Evolutionary conservation across 2,113 vertebrate genomes (phyloP).

Genomic region (Tinamus guttatus): DNA sequence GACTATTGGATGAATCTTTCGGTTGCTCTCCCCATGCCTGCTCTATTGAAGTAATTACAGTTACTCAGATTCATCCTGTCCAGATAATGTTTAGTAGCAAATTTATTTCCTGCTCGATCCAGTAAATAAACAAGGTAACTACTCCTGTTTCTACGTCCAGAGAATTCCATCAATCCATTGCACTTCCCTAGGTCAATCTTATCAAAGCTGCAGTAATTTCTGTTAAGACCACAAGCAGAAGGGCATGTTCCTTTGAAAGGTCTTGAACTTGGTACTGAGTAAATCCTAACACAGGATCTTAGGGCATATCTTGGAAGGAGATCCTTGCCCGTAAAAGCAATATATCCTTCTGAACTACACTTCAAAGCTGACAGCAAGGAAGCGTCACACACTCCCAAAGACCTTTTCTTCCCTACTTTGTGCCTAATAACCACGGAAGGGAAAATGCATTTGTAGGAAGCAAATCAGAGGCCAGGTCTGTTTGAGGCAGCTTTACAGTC

Average conservation of each 20-base stretch:
- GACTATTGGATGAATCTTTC: not conserved
- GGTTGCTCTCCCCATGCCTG: not conserved
- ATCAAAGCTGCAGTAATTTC: not conserved
- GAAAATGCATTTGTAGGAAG: not conserved
- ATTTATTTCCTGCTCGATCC: not conserved
- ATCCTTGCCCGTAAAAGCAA: not conserved
- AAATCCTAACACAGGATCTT: not conserved
- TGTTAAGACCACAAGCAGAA: not conserved
- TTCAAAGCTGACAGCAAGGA: not conserved
- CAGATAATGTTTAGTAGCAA: not conserved
- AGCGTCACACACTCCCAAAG: not conserved
- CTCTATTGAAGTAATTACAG: not conserved
- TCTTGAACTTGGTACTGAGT: not conserved
- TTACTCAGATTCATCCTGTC: not conserved
- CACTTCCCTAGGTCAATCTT: not conserved
- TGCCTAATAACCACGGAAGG: not conserved
- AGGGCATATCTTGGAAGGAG: not conserved
- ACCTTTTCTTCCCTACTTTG: not conserved
- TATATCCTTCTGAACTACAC: not conserved
- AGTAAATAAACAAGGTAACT: not conserved
- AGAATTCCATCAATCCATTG: not conserved
- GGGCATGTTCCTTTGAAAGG: not conserved
- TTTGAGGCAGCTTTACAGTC: not conserved
- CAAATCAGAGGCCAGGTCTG: not conserved
- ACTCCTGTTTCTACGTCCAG: not conserved